Base-by-base conservation (phyloP, 2,113 vertebrate genomes). In the Poecile atricapillus region DNA sequence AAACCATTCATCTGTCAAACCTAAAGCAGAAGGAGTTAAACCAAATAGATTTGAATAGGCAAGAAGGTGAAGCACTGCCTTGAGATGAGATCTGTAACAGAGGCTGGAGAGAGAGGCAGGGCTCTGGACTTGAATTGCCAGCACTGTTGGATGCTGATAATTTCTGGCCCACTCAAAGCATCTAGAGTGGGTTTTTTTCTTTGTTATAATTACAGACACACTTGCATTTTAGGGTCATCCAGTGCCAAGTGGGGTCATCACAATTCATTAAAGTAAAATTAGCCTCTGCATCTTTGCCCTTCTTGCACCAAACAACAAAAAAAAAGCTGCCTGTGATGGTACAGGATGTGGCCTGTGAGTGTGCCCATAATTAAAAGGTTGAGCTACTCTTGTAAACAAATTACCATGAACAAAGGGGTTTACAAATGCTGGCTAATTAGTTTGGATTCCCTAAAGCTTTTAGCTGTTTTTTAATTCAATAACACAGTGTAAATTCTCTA, bases 371-470 rank as follows among this genome's bases (percentile, higher is more conserved):
- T 99, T 98, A 98, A 98, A 98, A 98, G 98, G 98, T 98, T 98
- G 98, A 97, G 95, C 97, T 97, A 97, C 95, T 98, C 98, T 96
- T 98, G 98, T 98, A 98, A 99, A 98, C 98, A 98, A 96, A 98
- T 98, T 98, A 98, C 96, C 97, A 95, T 98, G 97, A 98, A 98
- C 98, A 98, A 98, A 98, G 97, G 98, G 97, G 98, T 97, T 97
- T 98, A 98, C 97, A 98, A 98, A 97, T 94, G 87, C 97, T 75
- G 25, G 93, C 98, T 98, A 98, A 98, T 98, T 98, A 98, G 97
- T 97, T 97, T 96, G 94, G 97, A 98, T 97, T 98, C 98, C 98
- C 98, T 93, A 86, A 98, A 98, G 98, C 97, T 98, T 98, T 97
- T 94, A 97, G 96, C 95, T 94, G 97, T 94, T 97, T 98, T 98